These are phyloP conservation scores for Julus scandinavius DNA, from an alignment of 2,888 invertebrate genomes.

Conservation along the genomic window DNA sequence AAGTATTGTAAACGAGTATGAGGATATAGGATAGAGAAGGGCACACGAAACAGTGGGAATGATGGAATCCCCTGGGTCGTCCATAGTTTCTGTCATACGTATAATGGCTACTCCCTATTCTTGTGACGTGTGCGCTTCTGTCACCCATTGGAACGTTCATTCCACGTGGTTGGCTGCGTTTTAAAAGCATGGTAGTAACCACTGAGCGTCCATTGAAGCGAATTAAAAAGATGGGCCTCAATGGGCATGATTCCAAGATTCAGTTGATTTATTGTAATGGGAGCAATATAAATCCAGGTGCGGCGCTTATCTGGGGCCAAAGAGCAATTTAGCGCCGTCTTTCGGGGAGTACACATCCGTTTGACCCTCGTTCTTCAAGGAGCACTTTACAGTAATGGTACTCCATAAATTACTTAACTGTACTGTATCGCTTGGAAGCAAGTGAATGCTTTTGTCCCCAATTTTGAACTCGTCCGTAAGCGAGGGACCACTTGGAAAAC, in stretches of 20 bases:
- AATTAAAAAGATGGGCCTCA: conserved; percentile 2
- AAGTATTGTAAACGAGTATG: too few relatives aligned
- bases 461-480: background rate
- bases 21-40: too few relatives aligned
- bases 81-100: too few relatives aligned
- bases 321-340: background rate
- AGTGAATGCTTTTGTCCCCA: background rate
- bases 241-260: conserved; percentile 18
- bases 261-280: conserved; percentile 18
- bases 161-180: background rate
- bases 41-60: too few relatives aligned
- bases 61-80: too few relatives aligned
- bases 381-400: conserved; percentile 18
- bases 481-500: background rate
- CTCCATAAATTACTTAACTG: conserved; percentile 4
- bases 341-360: conserved; percentile 1
- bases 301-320: background rate
- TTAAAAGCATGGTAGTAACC: background rate
- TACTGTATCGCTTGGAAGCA: conserved; percentile 5
- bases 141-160: background rate
- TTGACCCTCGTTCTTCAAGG: conserved; percentile 18
- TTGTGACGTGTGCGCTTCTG: background rate
- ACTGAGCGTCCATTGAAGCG: background rate
- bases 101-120: too few relatives aligned
- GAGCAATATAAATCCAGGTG: conserved; percentile 18